Base-by-base conservation (phyloP, 1,140 invertebrate species). In the Platyscapa corneri region DNA sequence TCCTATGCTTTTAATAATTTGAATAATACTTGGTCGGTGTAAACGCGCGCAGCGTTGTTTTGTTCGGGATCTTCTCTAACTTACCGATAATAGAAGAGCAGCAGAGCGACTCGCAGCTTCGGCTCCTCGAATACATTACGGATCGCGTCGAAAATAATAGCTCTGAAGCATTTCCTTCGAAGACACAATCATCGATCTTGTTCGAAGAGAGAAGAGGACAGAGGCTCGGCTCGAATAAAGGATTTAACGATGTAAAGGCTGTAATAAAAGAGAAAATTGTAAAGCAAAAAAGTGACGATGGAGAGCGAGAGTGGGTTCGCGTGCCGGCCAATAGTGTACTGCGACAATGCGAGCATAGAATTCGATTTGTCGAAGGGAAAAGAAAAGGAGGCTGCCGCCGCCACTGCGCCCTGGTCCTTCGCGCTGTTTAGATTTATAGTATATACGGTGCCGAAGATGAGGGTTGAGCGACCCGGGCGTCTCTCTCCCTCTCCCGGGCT, bases 231-330 rank as follows among this genome's bases (percentile, higher is more conserved):
- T 23, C 2, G n/a, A 64, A 64, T 53, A 77, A 77, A 77, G 46
- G 46, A 32, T 77, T 34, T 77, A 77, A 53, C 46, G 30, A 77
- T 34, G 75, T 53, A 77, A 53, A 77, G 7, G 65, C 34, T 18
- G n/a, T n/a, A n/a, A 32, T n/a, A 60, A 32, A 60, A 32, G 32
- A 37, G 14, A 37, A 32, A 78, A 78, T 27, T 34, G 32, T 23
- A 78, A 77, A 64, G 76, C 23, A 64, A 20, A 64, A 64, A 64
- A 78, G 76, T 34, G 53, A 14, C 16, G 76, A 37, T 10, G 32
- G 76, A 42, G 39, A 74, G 39, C 56, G 14, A 60, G 34, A 42
- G 7, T 74, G 20, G 76, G 53, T 30, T 16, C 18, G 72, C 39
- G 72, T 39, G 72, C 34, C 39, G 42, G 18, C 72, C n/a, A 75